Evolutionary conservation across 2,113 vertebrate genomes (phyloP).

Genomic region (Centropus unirufus): DNA sequence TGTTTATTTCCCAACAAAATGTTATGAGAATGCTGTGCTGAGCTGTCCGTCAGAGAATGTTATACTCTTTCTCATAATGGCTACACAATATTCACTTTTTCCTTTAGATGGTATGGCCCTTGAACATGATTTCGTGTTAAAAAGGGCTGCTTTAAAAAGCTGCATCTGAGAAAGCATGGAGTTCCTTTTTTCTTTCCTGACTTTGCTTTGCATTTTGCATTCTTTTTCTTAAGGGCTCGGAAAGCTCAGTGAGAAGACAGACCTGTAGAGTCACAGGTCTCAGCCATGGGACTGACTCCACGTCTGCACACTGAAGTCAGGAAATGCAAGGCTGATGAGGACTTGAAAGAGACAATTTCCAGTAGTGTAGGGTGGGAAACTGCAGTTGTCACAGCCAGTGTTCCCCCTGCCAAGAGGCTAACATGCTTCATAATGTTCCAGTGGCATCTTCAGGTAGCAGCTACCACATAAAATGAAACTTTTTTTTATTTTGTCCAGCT

Average conservation of each 20-base stretch:
- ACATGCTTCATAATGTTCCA: not conserved
- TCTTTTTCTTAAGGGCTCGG: not conserved
- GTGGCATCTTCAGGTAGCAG: not conserved
- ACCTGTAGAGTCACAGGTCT: too few relatives aligned
- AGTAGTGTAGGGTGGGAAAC: fast-evolving
- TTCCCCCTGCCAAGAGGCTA: not conserved
- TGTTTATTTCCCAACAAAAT: not conserved
- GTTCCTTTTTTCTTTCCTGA: not conserved
- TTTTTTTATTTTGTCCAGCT: too few relatives aligned
- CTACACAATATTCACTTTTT: not conserved
- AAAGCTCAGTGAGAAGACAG: not conserved
- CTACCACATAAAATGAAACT: not conserved
- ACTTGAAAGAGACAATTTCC: not conserved
- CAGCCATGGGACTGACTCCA: not conserved
- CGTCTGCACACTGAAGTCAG: too few relatives aligned
- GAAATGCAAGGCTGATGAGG: not conserved
- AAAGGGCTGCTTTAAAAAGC: not conserved
- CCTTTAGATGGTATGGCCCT: not conserved
- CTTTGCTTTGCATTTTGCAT: not conserved
- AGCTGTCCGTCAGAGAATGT: not conserved
- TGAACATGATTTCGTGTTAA: fast-evolving
- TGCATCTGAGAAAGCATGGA: not conserved
- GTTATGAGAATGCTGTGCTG: fast-evolving
- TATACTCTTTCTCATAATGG: not conserved
- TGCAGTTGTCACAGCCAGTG: not conserved